Evolutionary conservation across 1,140 invertebrate genomes (phyloP).

Genomic region (Chironomus striatipennis): DNA sequence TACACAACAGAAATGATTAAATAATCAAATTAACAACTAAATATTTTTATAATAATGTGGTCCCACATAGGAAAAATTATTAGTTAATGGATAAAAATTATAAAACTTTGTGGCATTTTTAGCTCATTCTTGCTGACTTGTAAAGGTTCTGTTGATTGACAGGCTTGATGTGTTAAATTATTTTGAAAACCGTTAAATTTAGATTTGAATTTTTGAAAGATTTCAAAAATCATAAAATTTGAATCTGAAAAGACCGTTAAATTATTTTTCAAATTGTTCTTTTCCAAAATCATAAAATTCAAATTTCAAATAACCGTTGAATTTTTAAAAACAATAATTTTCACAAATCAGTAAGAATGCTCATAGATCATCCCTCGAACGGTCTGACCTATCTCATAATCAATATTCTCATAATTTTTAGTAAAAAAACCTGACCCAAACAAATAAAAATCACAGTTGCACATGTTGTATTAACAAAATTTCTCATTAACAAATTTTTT

Average conservation of each 20-base stretch:
- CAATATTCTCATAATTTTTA: background rate
- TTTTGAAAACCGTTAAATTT: too few relatives aligned
- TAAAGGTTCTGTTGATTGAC: too few relatives aligned
- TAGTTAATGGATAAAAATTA: background rate
- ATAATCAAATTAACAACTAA: background rate
- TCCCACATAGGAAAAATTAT: background rate
- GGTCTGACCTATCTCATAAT: background rate
- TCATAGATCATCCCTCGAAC: too few relatives aligned
- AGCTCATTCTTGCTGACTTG: background rate
- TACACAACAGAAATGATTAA: background rate
- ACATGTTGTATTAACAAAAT: conserved; percentile 8
- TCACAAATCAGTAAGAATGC: too few relatives aligned
- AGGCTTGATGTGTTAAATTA: too few relatives aligned
- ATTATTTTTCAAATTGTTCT: too few relatives aligned
- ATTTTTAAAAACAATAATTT: too few relatives aligned
- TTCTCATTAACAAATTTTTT: background rate
- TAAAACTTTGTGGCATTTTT: background rate
- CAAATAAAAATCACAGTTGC: background rate
- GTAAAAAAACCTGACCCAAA: background rate
- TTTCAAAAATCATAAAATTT: too few relatives aligned
- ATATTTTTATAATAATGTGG: conserved; percentile 6
- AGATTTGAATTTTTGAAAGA: too few relatives aligned
- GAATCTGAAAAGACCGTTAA: too few relatives aligned
- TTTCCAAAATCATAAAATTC: too few relatives aligned
- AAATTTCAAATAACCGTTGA: too few relatives aligned